Base-by-base conservation (phyloP, 2,888 invertebrate species). In the Andricus quercusramuli region DNA sequence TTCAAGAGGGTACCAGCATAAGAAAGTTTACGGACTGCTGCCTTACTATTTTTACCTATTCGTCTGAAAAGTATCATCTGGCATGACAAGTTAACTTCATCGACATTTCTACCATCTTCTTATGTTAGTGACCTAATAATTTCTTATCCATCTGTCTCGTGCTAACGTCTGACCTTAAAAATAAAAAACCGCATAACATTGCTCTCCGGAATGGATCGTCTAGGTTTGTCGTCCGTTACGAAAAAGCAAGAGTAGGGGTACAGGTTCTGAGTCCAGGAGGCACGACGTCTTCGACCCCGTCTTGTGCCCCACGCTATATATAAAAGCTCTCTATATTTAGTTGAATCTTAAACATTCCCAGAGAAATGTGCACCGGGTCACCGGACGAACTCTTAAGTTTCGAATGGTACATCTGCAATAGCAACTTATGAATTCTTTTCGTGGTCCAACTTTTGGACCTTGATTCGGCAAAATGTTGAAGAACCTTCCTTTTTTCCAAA, bases 361-460 rank as follows among this genome's bases (percentile, higher is more conserved):
- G 84, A 82, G 85, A 83, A 76, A 79, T 67, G 83, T 85, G 87
- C 87, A 87, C 78, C 88, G 88, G 89, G 87, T 89, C 89, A 89
- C 86, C 89, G 88, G 86, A 88, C 86, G 85, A 84, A 85, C 81
- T 83, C 83, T 78, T 77, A 76, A 44, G 20, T 51, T 51, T 47
- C 20, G 0, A 22, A 62, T 25, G 13, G 17, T 4, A 29, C 29
- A 74, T 29, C n/a, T 32, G 20, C 32, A 29, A 51, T 32, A 15
- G 22, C 29, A 29, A 29, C 29, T 51, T 37, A 1, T 56, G 56
- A 29, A 37, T 32, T 56, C 32, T 74, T 29, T 74, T 56, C 51
- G 51, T 51, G 32, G 51, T 56, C 51, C 32, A 56, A 74, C 74
- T 74, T 74, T 56, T 56, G 74, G 51, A 32, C 51, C 20, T 56